A percentile compares a stretch with the other conserved stretches of the same genome.
These are phyloP conservation scores for Achatina immaculata DNA, from an alignment of 1,140 invertebrate species.

Conservation along the genomic window DNA sequence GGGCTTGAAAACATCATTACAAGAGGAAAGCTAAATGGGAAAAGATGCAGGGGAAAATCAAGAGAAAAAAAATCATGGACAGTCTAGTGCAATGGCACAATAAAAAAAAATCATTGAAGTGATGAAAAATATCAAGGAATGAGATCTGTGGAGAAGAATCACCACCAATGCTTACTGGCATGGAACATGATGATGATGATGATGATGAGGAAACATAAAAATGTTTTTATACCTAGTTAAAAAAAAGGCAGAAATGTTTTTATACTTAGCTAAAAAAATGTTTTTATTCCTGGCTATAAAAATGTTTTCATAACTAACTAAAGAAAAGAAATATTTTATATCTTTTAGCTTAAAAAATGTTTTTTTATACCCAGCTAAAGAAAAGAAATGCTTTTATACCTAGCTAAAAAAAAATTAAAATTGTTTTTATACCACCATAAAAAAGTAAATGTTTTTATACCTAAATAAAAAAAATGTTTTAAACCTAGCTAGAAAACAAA, in stretches of 20 bases:
- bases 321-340: neutral
- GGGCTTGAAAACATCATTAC: too few relatives aligned
- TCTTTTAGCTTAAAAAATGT: too few relatives aligned
- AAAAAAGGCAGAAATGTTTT: neutral
- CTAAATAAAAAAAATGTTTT: neutral
- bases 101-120: too few relatives aligned
- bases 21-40: too few relatives aligned
- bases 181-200: too few relatives aligned
- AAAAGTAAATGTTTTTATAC: neutral
- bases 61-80: too few relatives aligned
- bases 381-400: neutral
- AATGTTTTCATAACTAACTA: neutral
- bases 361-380: neutral
- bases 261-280: neutral
- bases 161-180: too few relatives aligned
- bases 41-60: too few relatives aligned
- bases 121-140: too few relatives aligned
- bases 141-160: too few relatives aligned
- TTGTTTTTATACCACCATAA: neutral
- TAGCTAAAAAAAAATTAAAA: neutral
- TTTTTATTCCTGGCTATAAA: neutral
- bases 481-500: neutral
- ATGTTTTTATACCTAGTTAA: neutral
- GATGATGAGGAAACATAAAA: neutral
- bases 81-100: too few relatives aligned